phyloP scores from a whole-genome alignment of 2,113 vertebrate genomes.

The Pungitius pungitius region DNA sequence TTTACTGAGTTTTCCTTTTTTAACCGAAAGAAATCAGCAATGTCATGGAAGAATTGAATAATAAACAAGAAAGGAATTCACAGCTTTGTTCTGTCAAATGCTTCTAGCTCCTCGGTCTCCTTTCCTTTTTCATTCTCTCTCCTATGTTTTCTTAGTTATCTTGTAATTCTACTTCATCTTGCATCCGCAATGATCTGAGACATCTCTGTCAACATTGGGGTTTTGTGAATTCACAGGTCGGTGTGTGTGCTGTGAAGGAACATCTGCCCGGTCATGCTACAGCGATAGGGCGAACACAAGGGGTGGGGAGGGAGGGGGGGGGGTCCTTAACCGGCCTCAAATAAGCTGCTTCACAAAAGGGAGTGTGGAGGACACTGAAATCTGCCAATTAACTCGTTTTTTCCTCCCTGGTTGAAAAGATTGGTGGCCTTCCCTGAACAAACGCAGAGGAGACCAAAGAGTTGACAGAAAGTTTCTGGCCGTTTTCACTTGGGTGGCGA shows the following conservation, averaged over 20 bases:
- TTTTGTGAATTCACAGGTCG: slow-evolving; percentile 35
- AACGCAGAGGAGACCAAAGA: slow-evolving; percentile 62
- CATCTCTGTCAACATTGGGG: slow-evolving; percentile 59
- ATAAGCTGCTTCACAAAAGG: slow-evolving; percentile 62
- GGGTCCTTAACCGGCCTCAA: slow-evolving; percentile 55
- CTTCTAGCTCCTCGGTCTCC: slow-evolving; percentile 15
- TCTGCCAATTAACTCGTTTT: slow-evolving; percentile 59
- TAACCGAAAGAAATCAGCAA: not conserved
- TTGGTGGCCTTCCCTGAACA: slow-evolving; percentile 60
- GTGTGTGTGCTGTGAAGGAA: slow-evolving; percentile 49
- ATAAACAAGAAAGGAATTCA: slow-evolving; percentile 50
- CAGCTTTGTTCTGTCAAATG: slow-evolving; percentile 30
- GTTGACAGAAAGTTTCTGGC: slow-evolving; percentile 53
- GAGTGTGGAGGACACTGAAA: slow-evolving; percentile 37
- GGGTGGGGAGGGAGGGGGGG: not conserved
- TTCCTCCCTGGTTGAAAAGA: slow-evolving; percentile 60
- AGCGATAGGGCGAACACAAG: slow-evolving; percentile 61
- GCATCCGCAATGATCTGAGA: slow-evolving; percentile 61
- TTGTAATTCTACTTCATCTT: slow-evolving; percentile 26
- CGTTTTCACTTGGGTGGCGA: slow-evolving; percentile 55
- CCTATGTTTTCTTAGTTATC: slow-evolving; percentile 25
- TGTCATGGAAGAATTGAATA: not conserved
- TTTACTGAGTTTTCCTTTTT: no score
- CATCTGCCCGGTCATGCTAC: slow-evolving; percentile 69
- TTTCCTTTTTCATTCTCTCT: slow-evolving; percentile 25